Conservation (phyloP, 2,797 vertebrate species). For the Parauchenoglanis ngamensis region DNA sequence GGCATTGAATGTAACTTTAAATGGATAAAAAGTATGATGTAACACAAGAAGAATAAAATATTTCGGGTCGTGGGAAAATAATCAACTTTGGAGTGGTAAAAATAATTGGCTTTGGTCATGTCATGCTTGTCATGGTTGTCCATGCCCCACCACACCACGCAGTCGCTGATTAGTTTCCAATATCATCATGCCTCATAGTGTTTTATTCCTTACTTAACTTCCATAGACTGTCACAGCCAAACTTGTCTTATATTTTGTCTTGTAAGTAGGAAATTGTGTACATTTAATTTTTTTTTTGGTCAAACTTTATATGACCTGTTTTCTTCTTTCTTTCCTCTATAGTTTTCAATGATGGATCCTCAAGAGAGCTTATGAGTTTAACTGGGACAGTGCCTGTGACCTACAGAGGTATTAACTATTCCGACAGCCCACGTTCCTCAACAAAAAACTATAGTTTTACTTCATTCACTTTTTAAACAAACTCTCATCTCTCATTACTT, state of each 20-base stretch:
- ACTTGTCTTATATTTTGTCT: background rate
- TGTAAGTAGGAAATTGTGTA: background rate
- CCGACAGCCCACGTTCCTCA: background rate
- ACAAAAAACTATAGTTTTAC: background rate
- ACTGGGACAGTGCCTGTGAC: constrained; percentile 94
- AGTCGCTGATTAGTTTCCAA: background rate
- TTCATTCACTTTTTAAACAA: background rate
- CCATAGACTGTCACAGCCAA: background rate
- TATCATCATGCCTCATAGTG: background rate
- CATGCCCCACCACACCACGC: too few relatives aligned
- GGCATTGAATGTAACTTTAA: background rate
- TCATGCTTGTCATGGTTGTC: too few relatives aligned
- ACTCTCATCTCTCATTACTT: background rate
- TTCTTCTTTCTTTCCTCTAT: constrained; percentile 7
- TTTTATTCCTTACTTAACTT: background rate
- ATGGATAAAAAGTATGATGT: background rate
- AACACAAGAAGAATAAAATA: background rate
- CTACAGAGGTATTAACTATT: constrained; percentile 71
- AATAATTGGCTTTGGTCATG: too few relatives aligned
- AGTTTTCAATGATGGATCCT: constrained; percentile 97
- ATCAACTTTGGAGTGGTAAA: background rate
- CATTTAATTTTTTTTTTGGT: background rate
- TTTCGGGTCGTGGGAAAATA: background rate
- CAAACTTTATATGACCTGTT: background rate
- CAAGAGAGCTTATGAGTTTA: constrained; percentile 93